A percentile compares a stretch with the other conserved stretches of the same genome.
These are phyloP conservation scores for Rhamnusium bicolor DNA, from an alignment of 2,888 invertebrate species.

Conservation along the genomic window DNA sequence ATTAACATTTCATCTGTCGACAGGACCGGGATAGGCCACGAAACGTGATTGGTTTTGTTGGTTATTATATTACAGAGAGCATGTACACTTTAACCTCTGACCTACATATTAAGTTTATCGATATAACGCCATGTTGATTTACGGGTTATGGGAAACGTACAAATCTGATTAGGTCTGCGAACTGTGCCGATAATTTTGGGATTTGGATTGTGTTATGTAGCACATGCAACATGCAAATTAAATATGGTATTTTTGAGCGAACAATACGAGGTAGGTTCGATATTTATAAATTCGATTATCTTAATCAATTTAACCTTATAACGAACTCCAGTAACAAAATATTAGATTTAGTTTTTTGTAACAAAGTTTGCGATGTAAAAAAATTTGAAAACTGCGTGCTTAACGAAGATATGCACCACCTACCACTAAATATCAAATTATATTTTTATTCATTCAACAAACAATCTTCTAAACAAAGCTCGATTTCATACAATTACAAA, in stretches of 20 bases:
- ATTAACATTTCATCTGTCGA: conserved; percentile 69
- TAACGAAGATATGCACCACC: no score
- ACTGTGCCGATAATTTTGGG: not conserved
- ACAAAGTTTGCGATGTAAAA: no score
- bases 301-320: no score
- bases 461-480: no score
- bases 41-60: conserved; percentile 24
- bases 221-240: not conserved
- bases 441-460: no score
- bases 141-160: conserved; percentile 13
- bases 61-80: conserved; percentile 29
- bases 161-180: not conserved
- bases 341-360: no score
- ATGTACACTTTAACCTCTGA: conserved; percentile 26
- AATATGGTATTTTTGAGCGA: not conserved
- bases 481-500: no score
- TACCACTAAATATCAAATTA: no score
- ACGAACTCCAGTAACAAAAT: no score
- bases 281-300: no score
- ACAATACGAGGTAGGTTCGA: not conserved
- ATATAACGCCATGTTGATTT: conserved; percentile 10
- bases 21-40: conserved; percentile 28
- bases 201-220: not conserved
- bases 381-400: no score
- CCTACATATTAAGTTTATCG: conserved; percentile 15